Evolutionary conservation across 2,113 vertebrate genomes (phyloP).

Genomic region (Charina bottae): DNA sequence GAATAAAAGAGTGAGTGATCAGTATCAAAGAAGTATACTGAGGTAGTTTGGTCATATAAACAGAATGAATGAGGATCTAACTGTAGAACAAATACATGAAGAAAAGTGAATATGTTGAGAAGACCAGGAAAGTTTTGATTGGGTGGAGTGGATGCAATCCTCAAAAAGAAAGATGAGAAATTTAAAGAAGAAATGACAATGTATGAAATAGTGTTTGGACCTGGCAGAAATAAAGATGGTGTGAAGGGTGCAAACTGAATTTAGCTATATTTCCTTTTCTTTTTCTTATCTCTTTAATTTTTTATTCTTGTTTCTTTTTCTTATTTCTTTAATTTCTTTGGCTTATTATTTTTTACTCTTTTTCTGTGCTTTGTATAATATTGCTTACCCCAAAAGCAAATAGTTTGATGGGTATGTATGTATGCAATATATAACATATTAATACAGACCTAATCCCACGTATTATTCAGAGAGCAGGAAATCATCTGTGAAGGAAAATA

Average conservation of each 20-base stretch:
- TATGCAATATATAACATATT: background rate
- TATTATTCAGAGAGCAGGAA: background rate
- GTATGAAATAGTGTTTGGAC: background rate
- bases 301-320: background rate
- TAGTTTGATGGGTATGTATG: background rate
- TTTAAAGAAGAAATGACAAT: background rate
- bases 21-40: background rate
- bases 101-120: background rate
- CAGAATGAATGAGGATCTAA: background rate
- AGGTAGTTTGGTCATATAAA: background rate
- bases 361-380: background rate
- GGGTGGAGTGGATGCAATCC: background rate
- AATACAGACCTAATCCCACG: background rate
- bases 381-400: background rate
- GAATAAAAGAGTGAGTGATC: background rate
- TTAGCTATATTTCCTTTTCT: background rate
- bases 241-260: background rate
- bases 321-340: background rate
- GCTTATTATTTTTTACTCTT: background rate
- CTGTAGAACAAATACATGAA: background rate
- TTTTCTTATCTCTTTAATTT: background rate
- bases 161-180: background rate
- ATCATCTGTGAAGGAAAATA: background rate
- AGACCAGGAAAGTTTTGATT: background rate
- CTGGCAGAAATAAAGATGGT: background rate